A percentile compares a stretch with the other conserved stretches of the same genome.
Conservation (phyloP, 2,888 invertebrate species). For the Harpalus rufipes region DNA sequence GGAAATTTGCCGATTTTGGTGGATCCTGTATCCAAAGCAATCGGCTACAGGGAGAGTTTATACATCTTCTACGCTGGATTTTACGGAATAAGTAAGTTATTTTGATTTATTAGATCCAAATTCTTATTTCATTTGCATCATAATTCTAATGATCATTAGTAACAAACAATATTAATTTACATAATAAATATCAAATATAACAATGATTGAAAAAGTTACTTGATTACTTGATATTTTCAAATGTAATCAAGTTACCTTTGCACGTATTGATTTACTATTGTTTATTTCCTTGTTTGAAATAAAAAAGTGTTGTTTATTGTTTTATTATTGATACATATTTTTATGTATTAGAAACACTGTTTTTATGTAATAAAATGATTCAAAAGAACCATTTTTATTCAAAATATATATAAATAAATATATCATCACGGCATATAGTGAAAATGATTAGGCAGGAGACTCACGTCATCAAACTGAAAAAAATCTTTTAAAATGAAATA, state of each 20-base stretch:
- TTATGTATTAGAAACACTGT: no score
- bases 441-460: no score
- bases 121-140: no score
- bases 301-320: background rate
- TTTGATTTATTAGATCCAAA: background rate
- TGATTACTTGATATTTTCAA: conserved; percentile 16
- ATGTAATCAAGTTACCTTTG: conserved; percentile 5
- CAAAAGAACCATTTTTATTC: no score
- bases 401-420: no score
- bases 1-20: conserved; percentile 93
- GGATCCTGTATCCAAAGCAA: conserved; percentile 89
- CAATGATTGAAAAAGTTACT: background rate
- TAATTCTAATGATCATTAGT: background rate
- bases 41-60: conserved; percentile 90
- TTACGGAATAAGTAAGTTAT: conserved; percentile 88
- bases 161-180: conserved; percentile 42
- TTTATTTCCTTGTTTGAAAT: background rate
- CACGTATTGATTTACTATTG: background rate
- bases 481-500: no score
- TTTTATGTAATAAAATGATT: no score
- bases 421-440: no score
- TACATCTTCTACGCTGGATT: conserved; percentile 94
- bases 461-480: no score
- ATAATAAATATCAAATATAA: conserved; percentile 14
- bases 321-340: no score